Conservation (phyloP, 2,797 vertebrate genomes). For the Loriculus beryllinus region DNA sequence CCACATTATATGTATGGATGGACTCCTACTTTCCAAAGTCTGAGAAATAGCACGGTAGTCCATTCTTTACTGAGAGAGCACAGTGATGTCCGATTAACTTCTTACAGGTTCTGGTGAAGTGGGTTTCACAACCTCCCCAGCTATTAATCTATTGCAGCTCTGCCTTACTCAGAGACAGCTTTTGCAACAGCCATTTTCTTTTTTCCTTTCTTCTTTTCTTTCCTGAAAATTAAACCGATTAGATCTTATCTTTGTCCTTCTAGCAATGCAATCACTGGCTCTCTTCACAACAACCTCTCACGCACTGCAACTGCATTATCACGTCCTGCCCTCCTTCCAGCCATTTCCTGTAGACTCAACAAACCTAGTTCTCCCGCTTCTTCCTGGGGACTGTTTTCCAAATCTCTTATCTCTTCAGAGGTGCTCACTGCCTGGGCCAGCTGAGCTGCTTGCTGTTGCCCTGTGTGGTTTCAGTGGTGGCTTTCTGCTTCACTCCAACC, state of each 20-base stretch:
- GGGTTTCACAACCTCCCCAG: background rate
- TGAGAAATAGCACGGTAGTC: background rate
- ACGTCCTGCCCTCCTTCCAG: background rate
- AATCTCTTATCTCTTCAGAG: background rate
- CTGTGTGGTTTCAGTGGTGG: background rate
- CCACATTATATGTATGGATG: background rate
- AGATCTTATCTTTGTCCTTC: constrained; percentile 4
- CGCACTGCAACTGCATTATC: background rate
- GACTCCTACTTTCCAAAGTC: background rate
- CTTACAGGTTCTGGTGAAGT: background rate
- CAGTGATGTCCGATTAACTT: accelerated
- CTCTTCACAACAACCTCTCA: background rate
- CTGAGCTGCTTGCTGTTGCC: background rate
- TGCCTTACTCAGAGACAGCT: background rate
- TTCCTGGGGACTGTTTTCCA: background rate
- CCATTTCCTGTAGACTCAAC: background rate
- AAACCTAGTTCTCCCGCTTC: background rate
- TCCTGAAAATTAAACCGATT: background rate
- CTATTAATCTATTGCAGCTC: background rate
- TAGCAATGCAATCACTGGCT: background rate
- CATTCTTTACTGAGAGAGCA: background rate
- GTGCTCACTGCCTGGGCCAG: background rate
- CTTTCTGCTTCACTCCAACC: accelerated
- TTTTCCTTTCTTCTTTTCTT: background rate
- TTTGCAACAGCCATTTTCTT: background rate